A percentile compares a stretch with the other conserved stretches of the same genome.
These are phyloP conservation scores for Hydrozoanthus gracilis DNA, from an alignment of 92 coral and sea anemone species.

Conservation along the genomic window DNA sequence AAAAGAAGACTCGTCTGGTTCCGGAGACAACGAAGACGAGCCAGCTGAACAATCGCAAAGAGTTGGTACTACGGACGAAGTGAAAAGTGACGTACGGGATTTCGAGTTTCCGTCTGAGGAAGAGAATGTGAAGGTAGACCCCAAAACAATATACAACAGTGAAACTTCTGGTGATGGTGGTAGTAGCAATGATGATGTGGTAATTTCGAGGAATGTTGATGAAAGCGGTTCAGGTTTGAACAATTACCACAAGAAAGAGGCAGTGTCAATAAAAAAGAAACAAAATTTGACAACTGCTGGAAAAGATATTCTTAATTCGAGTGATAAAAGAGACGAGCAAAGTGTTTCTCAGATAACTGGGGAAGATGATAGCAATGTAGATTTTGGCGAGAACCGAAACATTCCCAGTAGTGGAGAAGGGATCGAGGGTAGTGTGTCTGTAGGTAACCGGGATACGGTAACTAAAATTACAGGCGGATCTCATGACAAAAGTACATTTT, in stretches of 20 bases:
- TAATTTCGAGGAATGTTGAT: background rate
- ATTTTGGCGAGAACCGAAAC: background rate
- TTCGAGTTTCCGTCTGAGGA: slow-evolving; percentile 27
- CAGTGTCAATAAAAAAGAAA: background rate
- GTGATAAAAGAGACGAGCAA: slow-evolving; percentile 4
- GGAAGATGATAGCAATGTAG: slow-evolving; percentile 15
- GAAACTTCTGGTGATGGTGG: background rate
- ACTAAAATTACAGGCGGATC: background rate
- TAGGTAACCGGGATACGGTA: background rate
- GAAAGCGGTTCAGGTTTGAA: background rate
- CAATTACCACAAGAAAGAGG: background rate
- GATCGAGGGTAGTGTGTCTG: background rate
- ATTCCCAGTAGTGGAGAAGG: background rate
- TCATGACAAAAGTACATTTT: background rate
- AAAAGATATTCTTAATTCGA: background rate
- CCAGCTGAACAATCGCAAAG: background rate
- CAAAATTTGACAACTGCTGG: background rate
- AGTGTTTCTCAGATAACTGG: background rate
- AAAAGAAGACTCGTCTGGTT: slow-evolving; percentile 3
- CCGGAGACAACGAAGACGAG: background rate
- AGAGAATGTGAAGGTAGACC: background rate
- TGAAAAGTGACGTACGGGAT: background rate
- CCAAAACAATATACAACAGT: background rate
- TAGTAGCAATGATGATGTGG: background rate
- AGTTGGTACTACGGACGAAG: background rate